Evolutionary conservation across 35 echinoderm and acorn worm species (phyloP), one percentile per base, ranked within the genome.

Genomic region (Amphiura filiformis): DNA sequence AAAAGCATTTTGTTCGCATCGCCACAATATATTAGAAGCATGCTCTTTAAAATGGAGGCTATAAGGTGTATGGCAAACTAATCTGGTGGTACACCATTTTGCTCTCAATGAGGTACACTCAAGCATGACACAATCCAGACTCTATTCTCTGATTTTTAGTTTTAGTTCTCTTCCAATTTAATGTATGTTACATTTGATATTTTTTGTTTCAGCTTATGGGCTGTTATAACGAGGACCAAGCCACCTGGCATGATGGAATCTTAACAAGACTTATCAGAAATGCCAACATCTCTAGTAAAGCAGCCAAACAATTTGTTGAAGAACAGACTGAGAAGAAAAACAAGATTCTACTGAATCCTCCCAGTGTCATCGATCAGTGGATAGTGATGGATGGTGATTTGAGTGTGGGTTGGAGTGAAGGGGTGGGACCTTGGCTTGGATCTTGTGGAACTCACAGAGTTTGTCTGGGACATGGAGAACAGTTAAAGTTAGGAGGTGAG

Each of bases 181-280:
- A n/a, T n/a, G n/a, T n/a, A n/a, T n/a, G n/a, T n/a, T n/a, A n/a
- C n/a, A n/a, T n/a, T n/a, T n/a, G n/a, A n/a, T n/a, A n/a, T n/a
- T n/a, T n/a, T n/a, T n/a, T n/a, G n/a, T n/a, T n/a, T n/a, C 40
- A 97, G 94, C 80, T 97, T 37, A 78, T 97, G 22, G 94, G 94
- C 22, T 34, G 77, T 35, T 94, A 87, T 37, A 78, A 91, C 76
- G 56, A 65, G 18, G 77, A 85, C 28, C 35, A 40, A 20, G 39
- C 78, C 12, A 65, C 83, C 0, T 93, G 94, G 91, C 83, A 37
- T 39, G 92, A 94, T 15, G 92, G 92, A 40, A 39, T 94, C 35
- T 34, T 97, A 30, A 89, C 92, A 1, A 91, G 86, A 34, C 87
- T 91, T 34, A 49, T 94, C 37, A 75, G 82, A 31, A 86, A 92